These are phyloP conservation scores for Megathymus violae DNA, from an alignment of 1,140 invertebrate genomes.

Conservation along the genomic window DNA sequence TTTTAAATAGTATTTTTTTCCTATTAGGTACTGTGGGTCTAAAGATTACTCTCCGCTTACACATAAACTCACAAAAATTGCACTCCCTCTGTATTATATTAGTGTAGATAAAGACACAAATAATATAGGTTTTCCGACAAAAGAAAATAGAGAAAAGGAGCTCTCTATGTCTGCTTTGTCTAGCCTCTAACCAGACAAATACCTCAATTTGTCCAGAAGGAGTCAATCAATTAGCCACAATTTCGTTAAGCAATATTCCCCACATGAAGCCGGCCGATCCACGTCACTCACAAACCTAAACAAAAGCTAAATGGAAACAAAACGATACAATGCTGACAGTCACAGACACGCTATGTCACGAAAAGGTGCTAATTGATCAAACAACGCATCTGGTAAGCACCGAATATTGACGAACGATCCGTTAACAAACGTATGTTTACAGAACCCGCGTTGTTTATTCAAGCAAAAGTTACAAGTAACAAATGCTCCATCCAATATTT, in stretches of 20 bases:
- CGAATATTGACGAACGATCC: slow-evolving; percentile 48
- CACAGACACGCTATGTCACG: too few relatives aligned
- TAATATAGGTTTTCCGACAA: slow-evolving; percentile 1
- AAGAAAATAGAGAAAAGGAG: slow-evolving; percentile 4
- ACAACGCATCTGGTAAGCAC: slow-evolving; percentile 43
- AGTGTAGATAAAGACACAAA: too few relatives aligned
- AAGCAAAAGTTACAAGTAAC: slow-evolving; percentile 20
- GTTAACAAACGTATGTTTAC: slow-evolving; percentile 28
- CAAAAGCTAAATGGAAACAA: too few relatives aligned
- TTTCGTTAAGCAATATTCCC: slow-evolving; percentile 5
- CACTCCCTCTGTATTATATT: too few relatives aligned
- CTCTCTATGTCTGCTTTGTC: too few relatives aligned
- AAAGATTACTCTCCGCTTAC: too few relatives aligned
- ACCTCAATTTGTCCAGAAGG: slow-evolving; percentile 13
- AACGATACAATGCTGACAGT: too few relatives aligned
- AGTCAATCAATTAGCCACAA: slow-evolving; percentile 13
- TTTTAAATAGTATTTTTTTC: too few relatives aligned
- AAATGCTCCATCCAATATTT: slow-evolving; percentile 11
- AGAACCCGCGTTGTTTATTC: slow-evolving; percentile 22
- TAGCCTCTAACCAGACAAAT: slow-evolving; percentile 7
- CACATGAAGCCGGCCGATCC: background rate
- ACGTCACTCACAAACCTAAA: slow-evolving; percentile 4
- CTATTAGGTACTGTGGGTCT: too few relatives aligned
- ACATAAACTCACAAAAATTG: too few relatives aligned
- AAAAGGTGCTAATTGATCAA: slow-evolving; percentile 39